Conservation (phyloP, 2,797 vertebrate genomes). For the Sternarchorhynchus goeldii region DNA sequence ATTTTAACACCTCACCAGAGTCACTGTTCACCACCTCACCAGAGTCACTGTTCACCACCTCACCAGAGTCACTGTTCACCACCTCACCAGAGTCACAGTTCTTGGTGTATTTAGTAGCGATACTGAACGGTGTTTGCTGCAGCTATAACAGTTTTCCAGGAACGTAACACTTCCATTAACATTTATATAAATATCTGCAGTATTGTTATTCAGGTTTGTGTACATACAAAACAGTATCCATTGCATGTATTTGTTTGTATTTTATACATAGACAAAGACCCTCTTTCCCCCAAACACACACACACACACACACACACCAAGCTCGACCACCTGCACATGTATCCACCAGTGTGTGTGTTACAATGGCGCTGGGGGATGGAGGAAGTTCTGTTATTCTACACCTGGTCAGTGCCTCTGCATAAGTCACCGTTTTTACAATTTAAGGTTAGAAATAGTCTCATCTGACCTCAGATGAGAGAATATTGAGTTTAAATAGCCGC, state of each 20-base stretch:
- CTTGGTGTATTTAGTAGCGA: slow-evolving; percentile 6
- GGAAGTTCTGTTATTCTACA: slow-evolving; percentile 3
- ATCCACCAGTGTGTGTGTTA: background rate
- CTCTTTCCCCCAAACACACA: background rate
- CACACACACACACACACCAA: background rate
- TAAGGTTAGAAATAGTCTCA: background rate
- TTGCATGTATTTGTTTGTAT: no score
- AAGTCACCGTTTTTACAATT: slow-evolving; percentile 32
- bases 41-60: no score
- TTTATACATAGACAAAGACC: no score
- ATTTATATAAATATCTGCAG: no score
- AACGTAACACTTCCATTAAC: background rate
- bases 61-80: no score
- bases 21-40: no score
- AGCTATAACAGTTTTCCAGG: background rate
- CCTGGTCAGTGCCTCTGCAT: slow-evolving; percentile 8
- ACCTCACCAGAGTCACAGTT: slow-evolving; percentile 25
- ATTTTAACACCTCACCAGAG: slow-evolving; percentile 18
- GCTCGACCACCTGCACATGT: background rate
- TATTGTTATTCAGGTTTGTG: no score
- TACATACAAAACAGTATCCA: no score
- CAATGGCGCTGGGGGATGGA: background rate
- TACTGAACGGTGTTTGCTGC: background rate
- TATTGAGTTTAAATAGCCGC: background rate
- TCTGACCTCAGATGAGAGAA: background rate